These are phyloP conservation scores for Galaxea fascicularis DNA, from an alignment of 92 coral and sea anemone genomes.

Conservation along the genomic window DNA sequence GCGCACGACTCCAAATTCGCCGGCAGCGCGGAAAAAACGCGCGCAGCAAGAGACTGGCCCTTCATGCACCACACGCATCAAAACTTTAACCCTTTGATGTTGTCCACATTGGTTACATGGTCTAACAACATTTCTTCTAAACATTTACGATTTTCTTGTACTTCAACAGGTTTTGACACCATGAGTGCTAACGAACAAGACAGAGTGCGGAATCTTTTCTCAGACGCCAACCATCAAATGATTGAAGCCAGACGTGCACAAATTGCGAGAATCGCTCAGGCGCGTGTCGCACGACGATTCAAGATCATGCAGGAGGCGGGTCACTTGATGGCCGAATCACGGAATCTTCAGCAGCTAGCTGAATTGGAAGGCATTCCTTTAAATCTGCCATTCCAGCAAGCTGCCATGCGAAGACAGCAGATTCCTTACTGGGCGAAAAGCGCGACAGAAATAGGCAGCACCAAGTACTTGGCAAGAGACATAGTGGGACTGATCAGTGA, in stretches of 20 bases:
- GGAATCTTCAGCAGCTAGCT: slow-evolving; percentile 41
- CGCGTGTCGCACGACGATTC: slow-evolving; percentile 29
- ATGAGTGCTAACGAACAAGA: slow-evolving; percentile 25
- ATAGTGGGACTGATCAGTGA: slow-evolving; percentile 30
- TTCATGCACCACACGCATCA: background rate
- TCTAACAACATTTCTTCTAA: too few relatives aligned
- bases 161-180: slow-evolving; percentile 32
- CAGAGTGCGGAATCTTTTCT: slow-evolving; percentile 23
- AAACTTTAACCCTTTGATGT: too few relatives aligned
- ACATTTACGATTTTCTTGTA: background rate
- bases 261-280: slow-evolving; percentile 16
- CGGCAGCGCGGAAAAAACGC: background rate
- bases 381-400: slow-evolving; percentile 3
- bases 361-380: slow-evolving; percentile 43
- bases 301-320: slow-evolving; percentile 40
- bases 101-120: too few relatives aligned
- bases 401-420: slow-evolving; percentile 8
- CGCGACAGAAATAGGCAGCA: slow-evolving; percentile 3
- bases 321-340: slow-evolving; percentile 42
- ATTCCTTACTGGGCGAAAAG: slow-evolving; percentile 10
- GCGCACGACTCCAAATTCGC: too few relatives aligned
- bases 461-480: slow-evolving; percentile 19
- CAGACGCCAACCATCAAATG: slow-evolving; percentile 39
- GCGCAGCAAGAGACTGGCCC: background rate
- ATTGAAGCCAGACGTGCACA: slow-evolving; percentile 25